phyloP scores from a whole-genome alignment of 2,888 invertebrate species.

The Villa cingulata region DNA sequence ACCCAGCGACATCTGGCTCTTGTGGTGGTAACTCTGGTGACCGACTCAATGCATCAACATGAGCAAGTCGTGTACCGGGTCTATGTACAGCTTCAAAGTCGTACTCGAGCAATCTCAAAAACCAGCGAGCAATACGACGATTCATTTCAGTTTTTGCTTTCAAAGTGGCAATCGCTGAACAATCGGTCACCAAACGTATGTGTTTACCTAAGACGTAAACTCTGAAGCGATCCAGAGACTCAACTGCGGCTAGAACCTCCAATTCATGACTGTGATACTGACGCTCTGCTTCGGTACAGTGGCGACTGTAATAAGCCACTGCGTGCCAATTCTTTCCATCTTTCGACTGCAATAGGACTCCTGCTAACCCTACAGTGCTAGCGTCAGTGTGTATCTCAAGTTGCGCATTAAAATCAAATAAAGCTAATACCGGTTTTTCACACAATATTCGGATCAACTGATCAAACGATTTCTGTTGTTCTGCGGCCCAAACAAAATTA shows the following conservation, averaged over 20 bases:
- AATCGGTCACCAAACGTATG: constrained; percentile 25
- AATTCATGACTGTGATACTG: constrained; percentile 28
- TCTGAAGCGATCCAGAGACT: constrained; percentile 23
- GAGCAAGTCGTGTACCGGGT: constrained; percentile 19
- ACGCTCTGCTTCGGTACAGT: constrained; percentile 22
- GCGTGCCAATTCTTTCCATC: constrained; percentile 13
- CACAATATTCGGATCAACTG: constrained; percentile 16
- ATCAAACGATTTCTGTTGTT: constrained; percentile 9
- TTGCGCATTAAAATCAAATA: constrained; percentile 16
- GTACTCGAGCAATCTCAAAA: constrained; percentile 16
- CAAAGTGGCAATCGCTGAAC: constrained; percentile 22
- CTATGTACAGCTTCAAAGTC: constrained; percentile 14
- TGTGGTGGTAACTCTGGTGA: constrained; percentile 10
- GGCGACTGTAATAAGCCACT: constrained; percentile 23
- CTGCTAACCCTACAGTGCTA: constrained; percentile 20
- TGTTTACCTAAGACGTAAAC: constrained; percentile 23
- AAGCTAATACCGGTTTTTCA: constrained; percentile 16
- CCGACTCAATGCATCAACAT: constrained; percentile 24
- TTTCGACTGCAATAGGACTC: constrained; percentile 22
- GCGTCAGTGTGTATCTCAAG: constrained; percentile 28
- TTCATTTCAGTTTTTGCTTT: constrained; percentile 19
- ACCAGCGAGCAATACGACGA: constrained; percentile 23
- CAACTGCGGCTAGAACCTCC: constrained; percentile 27
- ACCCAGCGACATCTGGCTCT: too few species aligned
- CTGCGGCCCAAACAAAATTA: constrained; percentile 9